Base-by-base conservation (phyloP, 2,888 invertebrate species). In the Carterocephalus palaemon region DNA sequence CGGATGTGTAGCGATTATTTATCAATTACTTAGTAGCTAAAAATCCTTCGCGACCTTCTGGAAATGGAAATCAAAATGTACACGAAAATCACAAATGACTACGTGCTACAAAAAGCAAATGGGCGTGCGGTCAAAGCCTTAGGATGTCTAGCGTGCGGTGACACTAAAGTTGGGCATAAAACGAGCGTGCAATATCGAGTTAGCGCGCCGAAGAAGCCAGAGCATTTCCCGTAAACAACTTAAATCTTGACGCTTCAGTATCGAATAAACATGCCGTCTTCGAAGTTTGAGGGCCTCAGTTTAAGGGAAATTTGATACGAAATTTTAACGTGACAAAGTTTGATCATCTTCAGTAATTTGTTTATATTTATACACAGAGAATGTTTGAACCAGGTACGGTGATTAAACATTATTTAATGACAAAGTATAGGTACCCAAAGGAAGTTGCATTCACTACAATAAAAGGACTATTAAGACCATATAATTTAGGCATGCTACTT, bases 131-230 rank as follows among this genome's bases (percentile, higher is more conserved):
- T 33, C 32, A 12, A 19, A 33, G 19, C 20, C 20, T 33, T 32
- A 46, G 6, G 23, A 64, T 63, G 60, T 56, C 63, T 67, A 64
- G 67, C 66, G 62, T 66, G 49, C 61, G 59, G 70, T 62, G 76
- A 75, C 78, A 75, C 69, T 71, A 73, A 75, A 77, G 68, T 75
- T 75, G 65, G 64, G 68, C 74, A 75, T 72, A 75, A 84, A 84
- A 75, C 75, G 83, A 78, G 79, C 83, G 75, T 72, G 80, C 75
- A 70, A 78, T 78, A 79, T 77, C 80, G 75, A 82, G 84, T 82
- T 81, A 82, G 77, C 67, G 65, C 77, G 66, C 62, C 39, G 51
- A 75, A 75, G 75, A 75, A 75, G 75, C 70, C 70, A 62, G 71
- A 75, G 70, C 77, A 73, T 75, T 72, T 67, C 69, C 59, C 67